A percentile compares a stretch with the other conserved stretches of the same genome.
These are phyloP conservation scores for Triops cancriformis DNA, from an alignment of 1,140 invertebrate genomes.

Conservation along the genomic window DNA sequence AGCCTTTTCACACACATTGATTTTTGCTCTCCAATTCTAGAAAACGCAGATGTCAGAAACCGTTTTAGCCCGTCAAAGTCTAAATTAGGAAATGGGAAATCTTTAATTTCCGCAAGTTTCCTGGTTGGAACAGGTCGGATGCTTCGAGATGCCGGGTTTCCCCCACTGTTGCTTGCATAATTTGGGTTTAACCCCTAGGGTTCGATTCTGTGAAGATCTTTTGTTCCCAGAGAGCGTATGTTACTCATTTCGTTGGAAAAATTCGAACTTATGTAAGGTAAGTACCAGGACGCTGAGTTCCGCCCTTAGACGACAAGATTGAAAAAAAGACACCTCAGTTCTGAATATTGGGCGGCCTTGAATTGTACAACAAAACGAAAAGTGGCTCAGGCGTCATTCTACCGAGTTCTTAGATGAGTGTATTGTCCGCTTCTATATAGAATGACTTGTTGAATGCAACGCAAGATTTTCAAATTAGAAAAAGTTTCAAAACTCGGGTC, in stretches of 20 bases:
- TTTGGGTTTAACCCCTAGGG: background rate
- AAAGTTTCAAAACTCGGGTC: background rate
- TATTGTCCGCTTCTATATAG: background rate
- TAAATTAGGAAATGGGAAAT: slow-evolving; percentile 10
- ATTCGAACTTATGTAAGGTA: background rate
- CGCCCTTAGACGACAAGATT: background rate
- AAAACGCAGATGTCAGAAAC: background rate
- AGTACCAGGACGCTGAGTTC: background rate
- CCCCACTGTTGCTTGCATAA: background rate
- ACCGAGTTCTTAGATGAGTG: background rate
- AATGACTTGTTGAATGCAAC: background rate
- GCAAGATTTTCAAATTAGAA: background rate
- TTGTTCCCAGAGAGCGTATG: too few species aligned
- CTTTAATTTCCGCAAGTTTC: background rate
- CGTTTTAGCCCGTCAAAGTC: background rate
- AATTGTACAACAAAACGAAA: background rate
- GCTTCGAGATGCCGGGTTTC: background rate
- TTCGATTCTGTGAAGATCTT: background rate
- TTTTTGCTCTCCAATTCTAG: background rate
- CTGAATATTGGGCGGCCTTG: background rate
- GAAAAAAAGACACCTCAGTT: background rate
- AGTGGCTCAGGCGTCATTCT: background rate
- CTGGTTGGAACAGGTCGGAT: background rate
- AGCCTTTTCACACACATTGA: background rate
- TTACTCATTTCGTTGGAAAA: too few species aligned